phyloP scores from a whole-genome alignment of 30 jellyfish, hydroid and myxozoan genomes.

The Rhopilema esculentum region DNA sequence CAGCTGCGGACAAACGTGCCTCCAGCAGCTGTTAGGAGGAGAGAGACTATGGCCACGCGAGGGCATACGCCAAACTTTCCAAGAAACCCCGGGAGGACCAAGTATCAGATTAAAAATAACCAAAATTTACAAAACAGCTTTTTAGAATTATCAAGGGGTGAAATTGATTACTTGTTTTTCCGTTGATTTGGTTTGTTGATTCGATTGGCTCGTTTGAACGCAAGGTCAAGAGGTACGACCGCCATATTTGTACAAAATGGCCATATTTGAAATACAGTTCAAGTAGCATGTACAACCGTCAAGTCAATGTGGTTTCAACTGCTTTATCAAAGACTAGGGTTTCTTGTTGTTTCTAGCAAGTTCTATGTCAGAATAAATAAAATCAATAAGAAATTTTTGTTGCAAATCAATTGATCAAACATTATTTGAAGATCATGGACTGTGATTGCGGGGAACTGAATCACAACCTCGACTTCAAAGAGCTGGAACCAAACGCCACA shows the following conservation, averaged over 20 bases:
- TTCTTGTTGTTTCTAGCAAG: no score
- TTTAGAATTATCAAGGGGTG: constrained; percentile 30
- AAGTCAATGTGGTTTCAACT: no score
- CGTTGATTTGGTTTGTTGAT: not conserved
- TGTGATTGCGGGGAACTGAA: no score
- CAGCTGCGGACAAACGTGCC: not conserved
- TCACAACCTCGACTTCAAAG: no score
- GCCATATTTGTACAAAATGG: not conserved
- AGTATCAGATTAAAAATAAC: not conserved
- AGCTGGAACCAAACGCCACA: no score
- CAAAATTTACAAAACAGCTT: not conserved
- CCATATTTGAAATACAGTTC: not conserved
- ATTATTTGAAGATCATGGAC: no score
- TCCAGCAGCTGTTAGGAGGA: not conserved
- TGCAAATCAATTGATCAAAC: no score
- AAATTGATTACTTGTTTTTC: constrained; percentile 9
- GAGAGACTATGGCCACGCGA: constrained; percentile 40
- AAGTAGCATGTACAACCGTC: no score
- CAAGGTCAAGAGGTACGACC: not conserved
- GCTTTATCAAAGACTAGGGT: no score
- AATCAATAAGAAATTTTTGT: no score
- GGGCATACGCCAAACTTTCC: constrained; percentile 15
- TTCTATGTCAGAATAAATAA: no score
- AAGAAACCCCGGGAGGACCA: not conserved
- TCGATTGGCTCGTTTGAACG: not conserved